These are phyloP conservation scores for Bothrops jararaca DNA, from an alignment of 2,113 vertebrate genomes.

Conservation along the genomic window DNA sequence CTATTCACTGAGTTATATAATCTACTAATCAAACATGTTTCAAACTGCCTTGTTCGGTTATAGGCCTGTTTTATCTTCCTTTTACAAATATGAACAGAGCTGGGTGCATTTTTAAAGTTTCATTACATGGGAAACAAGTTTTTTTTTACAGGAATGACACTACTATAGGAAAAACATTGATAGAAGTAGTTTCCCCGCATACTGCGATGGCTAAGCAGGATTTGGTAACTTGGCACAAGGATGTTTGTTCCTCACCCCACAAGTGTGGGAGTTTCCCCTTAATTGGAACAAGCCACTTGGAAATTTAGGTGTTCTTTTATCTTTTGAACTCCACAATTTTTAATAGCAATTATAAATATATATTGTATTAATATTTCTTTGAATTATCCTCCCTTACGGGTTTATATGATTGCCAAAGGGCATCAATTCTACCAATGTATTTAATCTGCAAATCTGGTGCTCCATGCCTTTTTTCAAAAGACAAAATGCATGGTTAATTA, in stretches of 20 bases:
- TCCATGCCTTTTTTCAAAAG: not conserved
- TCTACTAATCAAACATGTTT: not conserved
- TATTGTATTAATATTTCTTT: not conserved
- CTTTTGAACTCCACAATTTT: not conserved
- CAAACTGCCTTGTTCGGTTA: not conserved
- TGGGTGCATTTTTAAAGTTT: not conserved
- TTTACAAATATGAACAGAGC: not conserved
- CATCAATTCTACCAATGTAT: not conserved
- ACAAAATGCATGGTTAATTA: not conserved
- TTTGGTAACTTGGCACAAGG: slow-evolving; percentile 3
- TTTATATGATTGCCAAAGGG: not conserved
- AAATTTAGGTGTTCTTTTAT: not conserved
- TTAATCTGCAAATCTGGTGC: not conserved
- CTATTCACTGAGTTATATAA: not conserved
- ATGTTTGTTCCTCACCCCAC: not conserved
- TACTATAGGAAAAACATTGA: not conserved
- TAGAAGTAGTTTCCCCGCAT: not conserved
- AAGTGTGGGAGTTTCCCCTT: not conserved
- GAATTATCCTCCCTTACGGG: too few relatives aligned
- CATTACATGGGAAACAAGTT: not conserved
- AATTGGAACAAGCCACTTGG: not conserved
- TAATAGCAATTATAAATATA: not conserved
- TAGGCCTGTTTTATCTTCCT: not conserved
- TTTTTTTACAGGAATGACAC: not conserved
- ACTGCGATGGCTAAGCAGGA: not conserved